phyloP scores from a whole-genome alignment of 2,888 invertebrate species.

The Rhabditophanes sp. region DNA sequence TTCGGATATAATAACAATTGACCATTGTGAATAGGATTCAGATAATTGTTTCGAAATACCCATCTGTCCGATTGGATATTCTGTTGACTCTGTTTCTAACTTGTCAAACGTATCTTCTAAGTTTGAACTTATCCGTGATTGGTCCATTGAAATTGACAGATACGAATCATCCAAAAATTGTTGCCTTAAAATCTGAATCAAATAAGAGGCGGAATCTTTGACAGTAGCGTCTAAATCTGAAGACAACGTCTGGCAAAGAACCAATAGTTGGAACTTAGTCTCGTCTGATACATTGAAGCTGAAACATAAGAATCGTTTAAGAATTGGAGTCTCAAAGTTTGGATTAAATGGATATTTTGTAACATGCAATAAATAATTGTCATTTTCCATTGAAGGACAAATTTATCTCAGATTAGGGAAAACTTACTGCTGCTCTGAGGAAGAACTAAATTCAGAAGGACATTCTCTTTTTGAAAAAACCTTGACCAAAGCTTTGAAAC shows the following conservation, averaged over 20 bases:
- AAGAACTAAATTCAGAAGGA: no score
- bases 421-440: neutral
- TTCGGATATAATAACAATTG: slow-evolving; percentile 59
- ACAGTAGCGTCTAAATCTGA: slow-evolving; percentile 56
- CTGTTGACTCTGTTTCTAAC: slow-evolving; percentile 1
- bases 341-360: no score
- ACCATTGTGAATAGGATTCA: slow-evolving; percentile 81
- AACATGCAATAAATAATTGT: no score
- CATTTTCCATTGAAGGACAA: no score
- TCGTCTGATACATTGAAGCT: neutral
- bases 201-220: slow-evolving; percentile 62
- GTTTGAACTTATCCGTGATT: neutral
- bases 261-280: no score
- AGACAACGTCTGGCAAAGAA: slow-evolving; percentile 85
- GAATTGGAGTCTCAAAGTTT: no score
- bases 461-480: slow-evolving; percentile 82
- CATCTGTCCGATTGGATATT: slow-evolving; percentile 58
- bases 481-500: slow-evolving; percentile 82
- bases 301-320: no score
- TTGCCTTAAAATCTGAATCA: slow-evolving; percentile 75
- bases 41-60: slow-evolving; percentile 80
- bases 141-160: slow-evolving; percentile 1
- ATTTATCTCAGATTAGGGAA: no score
- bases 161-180: slow-evolving; percentile 61
- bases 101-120: slow-evolving; percentile 56